A percentile compares a stretch with the other conserved stretches of the same genome.
phyloP scores from a whole-genome alignment of 2,797 vertebrate genomes.

The Calcarius lapponicus region DNA sequence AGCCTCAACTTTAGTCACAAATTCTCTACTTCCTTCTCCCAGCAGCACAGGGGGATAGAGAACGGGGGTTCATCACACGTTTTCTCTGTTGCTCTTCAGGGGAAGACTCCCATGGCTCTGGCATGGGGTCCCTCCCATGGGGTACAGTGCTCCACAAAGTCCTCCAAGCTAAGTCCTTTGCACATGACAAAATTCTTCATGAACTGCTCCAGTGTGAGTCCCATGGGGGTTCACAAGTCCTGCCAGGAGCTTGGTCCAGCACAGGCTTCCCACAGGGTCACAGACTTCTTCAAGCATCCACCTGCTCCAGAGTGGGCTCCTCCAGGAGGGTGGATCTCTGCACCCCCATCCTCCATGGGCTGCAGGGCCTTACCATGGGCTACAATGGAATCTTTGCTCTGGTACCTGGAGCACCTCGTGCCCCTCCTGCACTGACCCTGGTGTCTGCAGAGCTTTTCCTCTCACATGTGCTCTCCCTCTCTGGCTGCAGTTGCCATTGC shows the following conservation, averaged over 20 bases:
- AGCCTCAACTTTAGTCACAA: not conserved
- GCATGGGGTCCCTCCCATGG: not conserved
- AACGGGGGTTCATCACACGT: accelerated
- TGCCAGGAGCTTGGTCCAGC: not conserved
- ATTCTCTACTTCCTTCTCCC: not conserved
- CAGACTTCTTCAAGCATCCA: not conserved
- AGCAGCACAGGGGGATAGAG: not conserved
- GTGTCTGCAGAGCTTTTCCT: not conserved
- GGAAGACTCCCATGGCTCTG: not conserved
- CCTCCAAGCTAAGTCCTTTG: not conserved
- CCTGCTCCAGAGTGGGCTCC: not conserved
- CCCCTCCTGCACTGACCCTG: not conserved
- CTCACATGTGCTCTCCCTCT: not conserved
- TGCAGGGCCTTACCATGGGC: not conserved
- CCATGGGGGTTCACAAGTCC: not conserved
- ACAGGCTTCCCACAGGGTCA: accelerated
- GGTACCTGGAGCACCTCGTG: not conserved
- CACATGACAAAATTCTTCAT: not conserved
- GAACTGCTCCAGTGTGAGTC: not conserved
- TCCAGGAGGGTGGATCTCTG: not conserved
- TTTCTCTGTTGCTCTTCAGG: not conserved
- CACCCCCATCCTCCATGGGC: not conserved
- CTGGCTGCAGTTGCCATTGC: not conserved
- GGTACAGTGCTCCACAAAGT: not conserved
- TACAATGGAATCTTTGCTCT: not conserved